Percentiles rank a stretch among this genome's conserved stretches.
Conservation (phyloP, 2,888 invertebrate genomes). For the Apotomis turbidana region DNA sequence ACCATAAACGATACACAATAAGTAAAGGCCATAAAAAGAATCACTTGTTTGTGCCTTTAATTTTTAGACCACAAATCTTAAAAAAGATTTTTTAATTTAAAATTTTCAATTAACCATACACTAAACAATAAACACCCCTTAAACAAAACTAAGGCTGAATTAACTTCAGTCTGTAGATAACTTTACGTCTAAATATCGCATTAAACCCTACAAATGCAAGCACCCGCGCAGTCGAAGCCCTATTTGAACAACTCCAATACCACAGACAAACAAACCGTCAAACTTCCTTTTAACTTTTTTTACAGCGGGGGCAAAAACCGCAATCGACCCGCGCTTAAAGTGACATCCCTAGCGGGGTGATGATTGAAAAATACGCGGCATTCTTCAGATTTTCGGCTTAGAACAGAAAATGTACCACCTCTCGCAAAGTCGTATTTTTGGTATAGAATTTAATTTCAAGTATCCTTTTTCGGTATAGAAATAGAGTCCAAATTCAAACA, state of each 20-base stretch:
- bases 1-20: too few relatives aligned
- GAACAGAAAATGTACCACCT: conserved; percentile 27
- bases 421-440: conserved; percentile 1
- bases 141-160: neutral
- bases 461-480: neutral
- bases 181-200: neutral
- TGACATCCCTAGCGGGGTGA: conserved; percentile 43
- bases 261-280: conserved; percentile 24
- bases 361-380: conserved; percentile 54
- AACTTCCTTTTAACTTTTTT: conserved; percentile 23
- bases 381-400: conserved; percentile 48
- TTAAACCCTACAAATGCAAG: conserved; percentile 1
- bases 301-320: conserved; percentile 26
- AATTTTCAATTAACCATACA: too few relatives aligned
- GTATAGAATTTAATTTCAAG: neutral
- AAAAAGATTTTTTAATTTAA: too few relatives aligned
- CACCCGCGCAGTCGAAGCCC: conserved; percentile 14
- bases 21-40: too few relatives aligned
- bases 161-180: neutral
- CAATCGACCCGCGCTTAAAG: conserved; percentile 36
- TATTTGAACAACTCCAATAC: conserved; percentile 9
- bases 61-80: too few relatives aligned
- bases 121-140: too few relatives aligned
- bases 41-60: too few relatives aligned
- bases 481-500: conserved; percentile 8